Evolutionary conservation across 2,797 vertebrate species (phyloP).

Genomic region (Numenius phaeopus): DNA sequence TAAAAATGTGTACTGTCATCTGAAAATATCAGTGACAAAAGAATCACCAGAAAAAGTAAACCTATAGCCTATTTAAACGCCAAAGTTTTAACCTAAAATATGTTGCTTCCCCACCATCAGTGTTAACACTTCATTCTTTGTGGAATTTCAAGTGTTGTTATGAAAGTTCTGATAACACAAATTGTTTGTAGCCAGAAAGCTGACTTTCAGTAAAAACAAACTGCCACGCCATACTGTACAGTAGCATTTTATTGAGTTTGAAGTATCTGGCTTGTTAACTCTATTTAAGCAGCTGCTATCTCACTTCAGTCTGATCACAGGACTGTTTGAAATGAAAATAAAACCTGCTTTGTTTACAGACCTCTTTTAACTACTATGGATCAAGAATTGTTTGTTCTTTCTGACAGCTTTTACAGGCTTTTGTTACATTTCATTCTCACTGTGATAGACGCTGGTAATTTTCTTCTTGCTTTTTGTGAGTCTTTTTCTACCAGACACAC

Average conservation of each 20-base stretch:
- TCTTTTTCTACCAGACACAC: slow-evolving; percentile 38
- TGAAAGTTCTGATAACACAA: slow-evolving; percentile 49
- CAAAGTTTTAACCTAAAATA: background rate
- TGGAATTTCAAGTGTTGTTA: slow-evolving; percentile 44
- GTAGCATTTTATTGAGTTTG: slow-evolving; percentile 70
- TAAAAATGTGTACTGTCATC: background rate
- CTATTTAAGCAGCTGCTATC: slow-evolving; percentile 63
- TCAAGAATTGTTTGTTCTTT: slow-evolving; percentile 47
- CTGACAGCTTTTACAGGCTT: slow-evolving; percentile 45
- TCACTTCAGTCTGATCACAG: slow-evolving; percentile 72
- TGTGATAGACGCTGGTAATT: slow-evolving; percentile 28
- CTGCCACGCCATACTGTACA: slow-evolving; percentile 28
- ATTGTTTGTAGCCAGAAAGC: slow-evolving; percentile 59
- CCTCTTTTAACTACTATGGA: slow-evolving; percentile 46
- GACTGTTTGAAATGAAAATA: slow-evolving; percentile 69
- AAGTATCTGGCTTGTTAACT: slow-evolving; percentile 71
- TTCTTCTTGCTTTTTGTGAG: slow-evolving; percentile 23
- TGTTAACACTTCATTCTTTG: slow-evolving; percentile 31
- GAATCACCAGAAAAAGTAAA: background rate
- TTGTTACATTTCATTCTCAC: slow-evolving; percentile 60
- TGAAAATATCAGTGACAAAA: background rate
- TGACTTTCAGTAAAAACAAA: slow-evolving; percentile 68
- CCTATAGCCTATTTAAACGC: background rate
- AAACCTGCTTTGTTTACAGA: slow-evolving; percentile 64
- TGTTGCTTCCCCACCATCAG: background rate